phyloP scores from a whole-genome alignment of 2,797 vertebrate genomes.

The Strix occidentalis region DNA sequence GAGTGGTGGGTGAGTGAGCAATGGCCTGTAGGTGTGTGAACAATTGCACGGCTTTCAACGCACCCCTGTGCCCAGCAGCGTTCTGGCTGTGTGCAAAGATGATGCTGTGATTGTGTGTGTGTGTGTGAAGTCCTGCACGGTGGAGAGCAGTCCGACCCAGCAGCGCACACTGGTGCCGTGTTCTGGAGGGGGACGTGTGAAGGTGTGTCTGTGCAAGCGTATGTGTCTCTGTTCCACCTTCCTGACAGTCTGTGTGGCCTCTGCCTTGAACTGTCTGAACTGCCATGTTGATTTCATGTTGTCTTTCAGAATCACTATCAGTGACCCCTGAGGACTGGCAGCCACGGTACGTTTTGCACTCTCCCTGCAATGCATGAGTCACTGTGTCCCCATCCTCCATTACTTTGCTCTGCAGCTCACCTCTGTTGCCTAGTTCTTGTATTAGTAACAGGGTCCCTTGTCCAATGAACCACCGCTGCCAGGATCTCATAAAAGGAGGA shows the following conservation, averaged over 20 bases:
- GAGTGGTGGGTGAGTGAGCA: neutral
- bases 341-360: slow-evolving; percentile 89
- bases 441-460: slow-evolving; percentile 57
- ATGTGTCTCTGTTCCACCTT: slow-evolving; percentile 24
- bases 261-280: slow-evolving; percentile 76
- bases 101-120: neutral
- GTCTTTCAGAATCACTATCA: slow-evolving; percentile 99
- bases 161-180: neutral
- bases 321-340: slow-evolving; percentile 96
- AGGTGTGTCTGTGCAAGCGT: slow-evolving; percentile 11
- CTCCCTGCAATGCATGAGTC: slow-evolving; percentile 76
- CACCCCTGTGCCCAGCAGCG: neutral
- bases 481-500: slow-evolving; percentile 63
- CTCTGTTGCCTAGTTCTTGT: slow-evolving; percentile 58
- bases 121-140: neutral
- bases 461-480: slow-evolving; percentile 48
- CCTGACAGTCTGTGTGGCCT: slow-evolving; percentile 61
- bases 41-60: neutral
- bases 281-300: slow-evolving; percentile 88
- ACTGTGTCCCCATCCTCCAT: slow-evolving; percentile 56
- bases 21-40: neutral
- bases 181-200: neutral
- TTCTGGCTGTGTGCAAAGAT: neutral
- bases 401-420: slow-evolving; percentile 57
- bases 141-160: neutral